Conservation (phyloP, 2,113 vertebrate species). For the Perca schrenkii region DNA sequence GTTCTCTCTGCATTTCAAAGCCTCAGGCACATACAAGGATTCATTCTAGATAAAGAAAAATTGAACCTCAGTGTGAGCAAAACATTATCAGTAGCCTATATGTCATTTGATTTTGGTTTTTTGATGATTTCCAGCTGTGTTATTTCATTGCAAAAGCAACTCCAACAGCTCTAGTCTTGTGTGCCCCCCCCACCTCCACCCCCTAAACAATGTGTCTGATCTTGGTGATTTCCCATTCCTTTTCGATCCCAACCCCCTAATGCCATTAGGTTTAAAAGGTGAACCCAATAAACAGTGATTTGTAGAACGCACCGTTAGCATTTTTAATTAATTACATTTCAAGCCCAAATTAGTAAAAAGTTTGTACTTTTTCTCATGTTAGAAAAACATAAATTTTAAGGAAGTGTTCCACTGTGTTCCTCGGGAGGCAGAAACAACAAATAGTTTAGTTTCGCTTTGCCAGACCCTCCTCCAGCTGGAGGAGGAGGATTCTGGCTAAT, state of each 20-base stretch:
- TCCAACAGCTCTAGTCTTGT: slow-evolving; percentile 7
- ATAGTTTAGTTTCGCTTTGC: too few relatives aligned
- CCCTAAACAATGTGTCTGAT: slow-evolving; percentile 25
- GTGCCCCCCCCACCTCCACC: too few relatives aligned
- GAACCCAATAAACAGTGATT: neutral
- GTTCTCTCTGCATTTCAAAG: slow-evolving; percentile 35
- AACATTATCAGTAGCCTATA: slow-evolving; percentile 10
- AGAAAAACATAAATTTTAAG: neutral
- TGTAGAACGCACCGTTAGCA: neutral
- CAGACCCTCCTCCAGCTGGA: too few relatives aligned
- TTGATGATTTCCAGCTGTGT: slow-evolving; percentile 25
- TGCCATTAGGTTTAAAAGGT: neutral
- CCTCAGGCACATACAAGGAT: neutral
- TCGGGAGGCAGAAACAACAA: neutral
- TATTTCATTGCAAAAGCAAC: slow-evolving; percentile 27
- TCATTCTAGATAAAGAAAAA: neutral
- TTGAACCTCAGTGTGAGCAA: neutral
- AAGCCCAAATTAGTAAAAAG: neutral
- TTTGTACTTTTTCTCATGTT: neutral
- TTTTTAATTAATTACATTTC: neutral
- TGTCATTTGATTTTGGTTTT: neutral
- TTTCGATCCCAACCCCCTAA: neutral
- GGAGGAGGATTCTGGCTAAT: too few relatives aligned
- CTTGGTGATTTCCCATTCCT: slow-evolving; percentile 25
- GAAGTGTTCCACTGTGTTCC: neutral